Percentiles rank a stretch among this genome's conserved stretches.
Evolutionary conservation across 1,140 invertebrate species (phyloP).

Genomic region (Lysiphlebus fabarum): DNA sequence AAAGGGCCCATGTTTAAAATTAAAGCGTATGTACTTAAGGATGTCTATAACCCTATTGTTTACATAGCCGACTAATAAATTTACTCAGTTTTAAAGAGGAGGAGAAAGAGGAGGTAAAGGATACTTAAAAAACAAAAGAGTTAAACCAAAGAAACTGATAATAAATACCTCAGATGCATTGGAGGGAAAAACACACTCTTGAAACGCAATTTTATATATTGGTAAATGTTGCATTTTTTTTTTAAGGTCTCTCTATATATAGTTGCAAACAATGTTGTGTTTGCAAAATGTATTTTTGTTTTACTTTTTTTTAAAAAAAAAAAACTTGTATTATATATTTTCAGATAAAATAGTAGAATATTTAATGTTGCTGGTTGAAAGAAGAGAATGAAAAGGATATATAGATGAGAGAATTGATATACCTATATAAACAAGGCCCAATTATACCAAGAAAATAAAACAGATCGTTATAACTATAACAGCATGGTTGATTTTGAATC

Average conservation of each 20-base stretch:
- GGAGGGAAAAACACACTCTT: too few relatives aligned
- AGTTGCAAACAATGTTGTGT: background rate
- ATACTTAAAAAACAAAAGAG: background rate
- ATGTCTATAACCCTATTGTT: constrained; percentile 25
- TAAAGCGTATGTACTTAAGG: too few relatives aligned
- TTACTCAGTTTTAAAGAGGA: background rate
- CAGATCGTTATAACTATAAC: too few relatives aligned
- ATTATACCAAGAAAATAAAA: constrained; percentile 34
- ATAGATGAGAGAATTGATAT: constrained; percentile 9
- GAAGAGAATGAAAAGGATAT: constrained; percentile 9
- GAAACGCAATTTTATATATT: too few relatives aligned
- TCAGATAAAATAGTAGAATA: background rate
- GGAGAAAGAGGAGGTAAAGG: constrained; percentile 11
- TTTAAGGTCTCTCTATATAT: too few relatives aligned
- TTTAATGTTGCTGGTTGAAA: background rate
- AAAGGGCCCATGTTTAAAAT: background rate
- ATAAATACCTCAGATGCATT: constrained; percentile 27
- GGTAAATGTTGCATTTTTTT: too few relatives aligned
- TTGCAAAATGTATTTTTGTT: background rate
- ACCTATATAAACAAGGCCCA: constrained; percentile 29
- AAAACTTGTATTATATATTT: background rate
- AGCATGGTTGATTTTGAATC: too few relatives aligned
- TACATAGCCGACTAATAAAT: constrained; percentile 28
- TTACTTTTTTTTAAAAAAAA: background rate
- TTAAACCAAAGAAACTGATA: constrained; percentile 21